Evolutionary conservation across 2,113 vertebrate genomes (phyloP).

Genomic region (Mustela nigripes): DNA sequence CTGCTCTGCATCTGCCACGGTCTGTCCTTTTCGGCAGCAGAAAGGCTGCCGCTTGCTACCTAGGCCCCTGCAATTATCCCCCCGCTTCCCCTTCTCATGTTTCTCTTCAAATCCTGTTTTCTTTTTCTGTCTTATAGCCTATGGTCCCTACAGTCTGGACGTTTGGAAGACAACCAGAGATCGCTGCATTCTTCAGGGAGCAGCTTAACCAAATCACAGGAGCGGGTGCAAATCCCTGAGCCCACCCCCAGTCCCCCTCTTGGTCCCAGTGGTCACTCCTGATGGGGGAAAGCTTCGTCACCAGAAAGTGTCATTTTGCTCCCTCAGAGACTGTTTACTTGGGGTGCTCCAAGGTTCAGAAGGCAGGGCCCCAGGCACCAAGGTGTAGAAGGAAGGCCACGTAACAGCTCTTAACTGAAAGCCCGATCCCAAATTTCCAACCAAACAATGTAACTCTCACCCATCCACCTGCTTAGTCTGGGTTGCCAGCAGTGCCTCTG

Average conservation of each 20-base stretch:
- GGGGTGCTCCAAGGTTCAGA: not conserved
- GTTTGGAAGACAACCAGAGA: not conserved
- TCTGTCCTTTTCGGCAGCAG: not conserved
- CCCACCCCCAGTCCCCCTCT: not conserved
- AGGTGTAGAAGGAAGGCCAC: not conserved
- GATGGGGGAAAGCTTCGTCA: not conserved
- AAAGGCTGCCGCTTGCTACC: not conserved
- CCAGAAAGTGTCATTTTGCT: not conserved
- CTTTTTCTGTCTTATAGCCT: not conserved
- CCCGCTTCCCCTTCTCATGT: not conserved
- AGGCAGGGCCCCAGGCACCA: not conserved
- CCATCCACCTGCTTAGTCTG: not conserved
- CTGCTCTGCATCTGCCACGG: not conserved
- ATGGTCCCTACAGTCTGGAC: not conserved
- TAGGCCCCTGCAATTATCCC: not conserved
- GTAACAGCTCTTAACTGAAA: constrained; percentile 5
- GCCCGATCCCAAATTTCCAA: not conserved
- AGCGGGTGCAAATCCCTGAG: not conserved
- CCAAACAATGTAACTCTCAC: not conserved
- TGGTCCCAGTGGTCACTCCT: not conserved
- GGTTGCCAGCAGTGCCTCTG: not conserved
- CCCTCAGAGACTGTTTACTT: not conserved
- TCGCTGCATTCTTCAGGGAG: not conserved
- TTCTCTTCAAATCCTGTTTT: not conserved
- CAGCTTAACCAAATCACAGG: not conserved